These are phyloP conservation scores for Cephus spinipes DNA, from an alignment of 2,888 invertebrate species.

Conservation along the genomic window DNA sequence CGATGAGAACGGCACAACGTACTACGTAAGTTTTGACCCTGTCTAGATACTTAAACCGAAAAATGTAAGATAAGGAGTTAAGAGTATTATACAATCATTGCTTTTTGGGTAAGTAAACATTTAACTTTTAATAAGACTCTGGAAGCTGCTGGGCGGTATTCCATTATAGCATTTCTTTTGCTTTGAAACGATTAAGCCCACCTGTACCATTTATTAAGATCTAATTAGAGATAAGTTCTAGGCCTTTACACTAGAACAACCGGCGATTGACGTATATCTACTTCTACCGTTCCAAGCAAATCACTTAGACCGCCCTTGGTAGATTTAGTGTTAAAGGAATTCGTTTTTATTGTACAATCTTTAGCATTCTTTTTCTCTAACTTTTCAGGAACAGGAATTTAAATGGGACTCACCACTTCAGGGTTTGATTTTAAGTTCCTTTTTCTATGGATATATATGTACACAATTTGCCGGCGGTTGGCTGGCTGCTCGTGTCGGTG, in stretches of 20 bases:
- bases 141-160: neutral
- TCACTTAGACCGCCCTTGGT: too few species aligned
- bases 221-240: neutral
- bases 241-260: neutral
- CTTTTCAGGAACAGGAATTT: slow-evolving; percentile 77
- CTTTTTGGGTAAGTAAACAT: neutral
- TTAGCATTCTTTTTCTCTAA: neutral
- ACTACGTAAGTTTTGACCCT: slow-evolving; percentile 67
- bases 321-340: neutral
- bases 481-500: slow-evolving; percentile 86
- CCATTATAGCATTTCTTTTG: neutral
- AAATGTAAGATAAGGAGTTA: neutral
- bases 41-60: neutral
- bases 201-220: neutral
- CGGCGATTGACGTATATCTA: too few species aligned
- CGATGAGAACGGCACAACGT: slow-evolving; percentile 74
- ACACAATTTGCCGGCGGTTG: slow-evolving; percentile 88
- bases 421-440: slow-evolving; percentile 85
- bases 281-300: too few species aligned
- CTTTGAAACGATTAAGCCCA: neutral
- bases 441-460: slow-evolving; percentile 90
- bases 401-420: slow-evolving; percentile 84
- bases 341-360: neutral
- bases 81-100: neutral
- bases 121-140: neutral